Conservation (phyloP, 2,888 invertebrate genomes). For the Hypercompe scribonia region DNA sequence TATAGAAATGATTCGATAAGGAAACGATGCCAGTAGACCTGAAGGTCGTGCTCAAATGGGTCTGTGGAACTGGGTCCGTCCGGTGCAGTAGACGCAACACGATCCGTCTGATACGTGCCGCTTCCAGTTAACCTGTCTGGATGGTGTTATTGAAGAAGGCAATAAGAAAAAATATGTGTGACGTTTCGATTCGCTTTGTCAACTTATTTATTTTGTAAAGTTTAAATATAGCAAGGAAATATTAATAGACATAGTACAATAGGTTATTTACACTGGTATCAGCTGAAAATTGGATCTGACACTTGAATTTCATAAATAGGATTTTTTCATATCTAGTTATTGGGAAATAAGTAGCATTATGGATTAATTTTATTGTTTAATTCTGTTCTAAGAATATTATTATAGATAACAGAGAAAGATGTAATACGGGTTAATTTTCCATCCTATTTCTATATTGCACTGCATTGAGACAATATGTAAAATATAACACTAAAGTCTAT, state of each 20-base stretch:
- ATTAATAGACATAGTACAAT: background rate
- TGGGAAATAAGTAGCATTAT: background rate
- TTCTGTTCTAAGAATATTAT: background rate
- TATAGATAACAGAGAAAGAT: background rate
- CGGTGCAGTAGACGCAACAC: slow-evolving; percentile 75
- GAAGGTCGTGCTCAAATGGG: slow-evolving; percentile 68
- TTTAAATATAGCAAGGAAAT: background rate
- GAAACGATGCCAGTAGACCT: slow-evolving; percentile 33
- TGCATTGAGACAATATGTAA: background rate
- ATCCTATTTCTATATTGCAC: background rate
- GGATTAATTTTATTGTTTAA: background rate
- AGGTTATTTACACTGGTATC: background rate
- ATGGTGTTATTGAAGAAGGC: slow-evolving; percentile 51
- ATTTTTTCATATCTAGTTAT: background rate
- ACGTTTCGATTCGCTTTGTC: background rate
- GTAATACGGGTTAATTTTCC: background rate
- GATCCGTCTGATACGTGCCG: slow-evolving; percentile 61
- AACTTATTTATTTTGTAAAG: background rate
- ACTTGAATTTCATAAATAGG: background rate
- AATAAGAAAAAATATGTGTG: slow-evolving; percentile 1
- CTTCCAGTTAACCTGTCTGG: slow-evolving; percentile 62
- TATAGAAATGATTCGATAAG: slow-evolving; percentile 10
- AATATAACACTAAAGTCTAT: background rate
- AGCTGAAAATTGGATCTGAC: background rate
- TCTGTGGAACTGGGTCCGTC: slow-evolving; percentile 67